A percentile compares a stretch with the other conserved stretches of the same genome.
Conservation (phyloP, 2,113 vertebrate genomes). For the Heptranchias perlo region DNA sequence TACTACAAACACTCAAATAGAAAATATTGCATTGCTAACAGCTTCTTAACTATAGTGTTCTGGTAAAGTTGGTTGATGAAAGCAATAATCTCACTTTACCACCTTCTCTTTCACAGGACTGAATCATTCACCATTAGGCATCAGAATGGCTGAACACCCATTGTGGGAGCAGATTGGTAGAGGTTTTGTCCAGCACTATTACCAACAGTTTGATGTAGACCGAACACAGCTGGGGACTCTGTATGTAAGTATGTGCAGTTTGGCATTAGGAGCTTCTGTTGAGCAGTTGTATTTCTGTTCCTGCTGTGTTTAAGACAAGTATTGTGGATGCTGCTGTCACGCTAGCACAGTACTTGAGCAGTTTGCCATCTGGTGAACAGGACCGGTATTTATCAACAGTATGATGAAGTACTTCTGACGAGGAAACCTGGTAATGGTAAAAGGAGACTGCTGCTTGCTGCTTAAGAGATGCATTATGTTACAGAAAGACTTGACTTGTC, state of each 20-base stretch:
- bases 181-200: constrained; percentile 59
- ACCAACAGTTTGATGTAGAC: constrained; percentile 55
- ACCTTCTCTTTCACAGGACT: background rate
- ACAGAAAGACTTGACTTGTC: background rate
- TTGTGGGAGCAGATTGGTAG: constrained; percentile 60
- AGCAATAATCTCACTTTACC: background rate
- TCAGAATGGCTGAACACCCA: constrained; percentile 57
- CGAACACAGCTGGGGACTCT: constrained; percentile 55
- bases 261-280: background rate
- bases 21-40: background rate
- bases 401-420: background rate
- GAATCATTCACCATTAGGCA: background rate
- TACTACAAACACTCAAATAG: background rate
- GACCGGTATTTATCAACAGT: background rate
- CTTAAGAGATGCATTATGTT: background rate
- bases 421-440: background rate
- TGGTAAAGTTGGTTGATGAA: background rate
- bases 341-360: background rate
- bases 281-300: background rate
- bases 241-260: constrained; percentile 51
- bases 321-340: background rate
- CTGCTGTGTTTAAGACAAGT: background rate
- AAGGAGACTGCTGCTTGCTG: background rate
- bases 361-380: background rate
- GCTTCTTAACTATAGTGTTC: background rate